phyloP scores from a whole-genome alignment of 2,797 vertebrate genomes.

The Bovichtus variegatus region DNA sequence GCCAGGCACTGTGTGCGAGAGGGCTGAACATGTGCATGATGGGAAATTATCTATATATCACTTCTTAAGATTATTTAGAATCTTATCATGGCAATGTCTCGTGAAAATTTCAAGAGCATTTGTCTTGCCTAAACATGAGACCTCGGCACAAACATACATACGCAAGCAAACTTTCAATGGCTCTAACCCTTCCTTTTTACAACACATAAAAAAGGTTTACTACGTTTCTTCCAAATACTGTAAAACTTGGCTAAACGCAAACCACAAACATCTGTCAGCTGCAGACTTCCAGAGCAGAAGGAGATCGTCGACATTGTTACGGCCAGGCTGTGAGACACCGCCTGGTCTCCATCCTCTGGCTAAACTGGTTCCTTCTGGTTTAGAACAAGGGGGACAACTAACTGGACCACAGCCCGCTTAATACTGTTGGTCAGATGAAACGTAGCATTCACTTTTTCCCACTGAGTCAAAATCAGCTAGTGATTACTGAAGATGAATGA shows the following conservation, averaged over 20 bases:
- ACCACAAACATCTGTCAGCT: conserved; percentile 2
- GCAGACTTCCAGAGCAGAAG: not conserved
- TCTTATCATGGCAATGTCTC: not conserved
- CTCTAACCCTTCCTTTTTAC: no score
- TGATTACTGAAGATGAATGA: not conserved
- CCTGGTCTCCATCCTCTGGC: not conserved
- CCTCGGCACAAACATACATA: not conserved
- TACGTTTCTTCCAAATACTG: no score
- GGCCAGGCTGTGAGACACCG: not conserved
- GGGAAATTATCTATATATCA: conserved; percentile 6
- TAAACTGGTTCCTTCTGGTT: not conserved
- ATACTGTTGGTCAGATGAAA: not conserved
- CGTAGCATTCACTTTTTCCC: not conserved
- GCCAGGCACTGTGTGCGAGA: conserved; percentile 8
- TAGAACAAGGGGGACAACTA: not conserved
- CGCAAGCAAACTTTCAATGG: not conserved
- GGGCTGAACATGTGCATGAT: not conserved
- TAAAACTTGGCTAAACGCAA: no score
- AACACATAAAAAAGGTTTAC: no score
- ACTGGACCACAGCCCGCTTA: not conserved
- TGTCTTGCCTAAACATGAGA: not conserved
- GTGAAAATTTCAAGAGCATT: not conserved
- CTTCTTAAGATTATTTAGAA: not conserved
- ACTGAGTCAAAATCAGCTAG: not conserved
- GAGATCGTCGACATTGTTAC: no score